Base-by-base conservation (phyloP, 37 sponge, comb jelly and placozoan genomes). In the Petrosia ficiformis region DNA sequence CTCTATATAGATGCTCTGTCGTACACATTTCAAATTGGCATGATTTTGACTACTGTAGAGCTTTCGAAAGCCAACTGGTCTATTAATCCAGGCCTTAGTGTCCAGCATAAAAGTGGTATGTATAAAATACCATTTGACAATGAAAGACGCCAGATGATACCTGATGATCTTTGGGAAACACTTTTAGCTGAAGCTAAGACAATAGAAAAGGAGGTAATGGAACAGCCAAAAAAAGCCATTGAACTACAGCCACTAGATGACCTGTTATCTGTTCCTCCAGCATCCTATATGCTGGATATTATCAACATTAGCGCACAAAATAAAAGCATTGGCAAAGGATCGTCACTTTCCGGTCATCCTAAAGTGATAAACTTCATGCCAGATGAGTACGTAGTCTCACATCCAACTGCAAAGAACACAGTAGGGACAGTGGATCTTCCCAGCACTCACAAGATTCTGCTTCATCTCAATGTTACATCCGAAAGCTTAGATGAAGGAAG, bases 211-310 rank as follows among this genome's bases (percentile, higher is more conserved):
- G 57, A 54, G 21, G 19, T 24, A 19, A 54, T 54, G 57, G 57
- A 54, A 54, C 57, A 54, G 57, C 57, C 57, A 54, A 19, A 54
- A 54, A 54, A 22, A 54, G 21, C 57, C 57, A 54, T 54, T 19
- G 21, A 19, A 54, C 21, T 54, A 54, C 19, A 54, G 21, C 57
- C 57, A 54, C 21, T 21, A 54, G 21, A 54, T 24, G 57, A 54
- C 57, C 57, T 54, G 21, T 54, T 54, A 22, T 54, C 57, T 54
- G 57, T 54, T 54, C 57, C 57, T 54, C 21, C 19, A 54, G 21
- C 57, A 54, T 54, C 57, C 21, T 54, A 54, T 54, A 54, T 54
- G 57, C 21, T 54, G 57, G 57, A 54, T 21, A 54, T 54, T 54
- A 22, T 54, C 21, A 54, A 54, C 21, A 54, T 54, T 54, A 22